Percentiles rank a stretch among this genome's conserved stretches.
These are phyloP conservation scores for Philhelius pedissequus DNA, from an alignment of 2,888 invertebrate genomes.

Conservation along the genomic window DNA sequence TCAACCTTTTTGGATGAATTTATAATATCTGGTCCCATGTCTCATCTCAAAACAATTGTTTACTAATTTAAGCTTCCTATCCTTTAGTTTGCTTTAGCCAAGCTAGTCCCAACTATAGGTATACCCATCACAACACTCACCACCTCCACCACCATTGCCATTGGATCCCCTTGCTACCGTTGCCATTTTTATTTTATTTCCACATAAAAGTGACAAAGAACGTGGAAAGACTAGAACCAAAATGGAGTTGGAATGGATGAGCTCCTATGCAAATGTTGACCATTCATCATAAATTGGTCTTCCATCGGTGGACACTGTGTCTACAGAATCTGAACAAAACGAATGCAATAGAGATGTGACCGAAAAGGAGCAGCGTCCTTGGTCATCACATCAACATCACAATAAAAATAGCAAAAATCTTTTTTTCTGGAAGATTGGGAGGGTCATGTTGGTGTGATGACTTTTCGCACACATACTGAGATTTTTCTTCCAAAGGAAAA, in stretches of 20 bases:
- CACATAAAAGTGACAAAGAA: background rate
- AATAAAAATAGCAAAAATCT: conserved; percentile 22
- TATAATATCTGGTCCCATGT: conserved; percentile 25
- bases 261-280: conserved; percentile 34
- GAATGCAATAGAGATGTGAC: background rate
- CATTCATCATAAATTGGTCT: conserved; percentile 53
- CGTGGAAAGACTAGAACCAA: background rate
- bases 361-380: conserved; percentile 13
- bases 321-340: background rate
- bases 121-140: background rate
- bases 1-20: conserved; percentile 25
- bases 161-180: background rate
- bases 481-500: background rate
- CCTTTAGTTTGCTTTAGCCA: background rate
- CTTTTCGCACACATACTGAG: background rate
- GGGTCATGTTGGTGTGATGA: background rate
- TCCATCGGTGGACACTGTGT: conserved; percentile 6
- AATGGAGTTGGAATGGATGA: background rate
- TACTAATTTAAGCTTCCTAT: conserved; percentile 38
- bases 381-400: conserved; percentile 3
- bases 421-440: background rate
- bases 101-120: background rate
- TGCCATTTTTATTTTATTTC: background rate
- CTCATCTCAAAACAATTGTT: conserved; percentile 46
- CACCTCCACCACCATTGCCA: background rate